Base-by-base conservation (phyloP, 2,797 vertebrate genomes). In the Lagocephalus sceleratus region DNA sequence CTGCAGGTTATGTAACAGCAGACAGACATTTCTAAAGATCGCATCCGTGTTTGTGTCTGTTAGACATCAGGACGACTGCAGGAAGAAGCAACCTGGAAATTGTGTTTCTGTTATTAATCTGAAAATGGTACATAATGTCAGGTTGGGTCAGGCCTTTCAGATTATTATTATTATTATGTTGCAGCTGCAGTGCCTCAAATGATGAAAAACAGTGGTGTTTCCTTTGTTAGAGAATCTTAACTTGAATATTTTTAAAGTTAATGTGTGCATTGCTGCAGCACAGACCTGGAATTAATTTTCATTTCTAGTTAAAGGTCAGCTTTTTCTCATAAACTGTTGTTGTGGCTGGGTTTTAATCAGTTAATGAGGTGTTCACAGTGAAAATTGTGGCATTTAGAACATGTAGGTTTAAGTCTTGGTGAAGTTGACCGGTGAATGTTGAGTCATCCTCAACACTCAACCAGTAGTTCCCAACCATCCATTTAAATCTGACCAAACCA, bases 381-480 rank as follows among this genome's bases (percentile, higher is more conserved):
- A 11, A 26, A 60, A 51, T 65, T 58, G 53, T 80, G 75, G 79
- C 69, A 78, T 85, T 88, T 82, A 51, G 20, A 49, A 14, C 35
- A 47, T 29, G 60, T 46, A 43, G 71, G 60, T 19, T 20, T 66
- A 21, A 71, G 52, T 35, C 58, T 20, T 58, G 54, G 17, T 42
- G 40, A 54, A 54, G 51, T 67, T 75, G 51, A 63, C 12, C 2
- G 0, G 2, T 52, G 11, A 63, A 9, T 6, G 3, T 40, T 38
- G 43, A 50, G 26, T 29, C 26, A 29, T 29, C 26, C 26, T 29
- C n/a, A n/a, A n/a, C n/a, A n/a, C n/a, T n/a, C n/a, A n/a, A n/a
- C n/a, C n/a, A n/a, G 26, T 3, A 29, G 4, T 12, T 35, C 32
- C 32, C 11, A 35, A 35, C 2, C 4, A 5, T 40, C 39, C 39